Evolutionary conservation across 2,888 invertebrate genomes (phyloP), one percentile per base, ranked within the genome.

Genomic region (Hemaris fuciformis): DNA sequence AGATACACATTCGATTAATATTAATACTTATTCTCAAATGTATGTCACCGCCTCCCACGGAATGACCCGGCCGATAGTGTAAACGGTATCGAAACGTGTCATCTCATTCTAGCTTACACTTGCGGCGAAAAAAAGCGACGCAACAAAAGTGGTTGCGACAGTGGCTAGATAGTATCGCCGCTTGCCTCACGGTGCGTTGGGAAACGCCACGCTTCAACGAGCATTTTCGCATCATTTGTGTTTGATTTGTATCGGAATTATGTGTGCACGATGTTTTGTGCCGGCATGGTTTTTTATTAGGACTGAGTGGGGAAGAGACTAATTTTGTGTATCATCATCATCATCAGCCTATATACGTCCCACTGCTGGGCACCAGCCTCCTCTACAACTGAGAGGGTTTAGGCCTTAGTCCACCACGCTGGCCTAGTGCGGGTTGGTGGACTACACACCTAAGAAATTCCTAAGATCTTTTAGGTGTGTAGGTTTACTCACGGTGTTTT

Each of bases 141-240:
- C 31, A 53, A 48, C 48, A 53, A 20, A 45, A 23, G 22, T 23
- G 22, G 23, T 53, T 53, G 53, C 53, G 53, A 27, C 53, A 53
- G 13, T n/a, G 38, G 27, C 18, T 53, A 53, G 53, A 53, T 53
- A 53, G 18, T 27, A 53, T 53, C 53, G 27, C 53, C 53, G 27
- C 53, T 53, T 53, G 53, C 53, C 53, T 53, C 53, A 53, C 48
- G n/a, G n/a, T n/a, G 15, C 48, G 48, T 48, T 48, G 48, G 25
- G 48, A 48, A 15, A 48, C 15, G 48, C 48, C n/a, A 27, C 25
- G 48, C 25, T 31, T 31, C 15, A 18, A 27, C 10, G 53, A 27
- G 31, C 31, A 27, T 53, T 53, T 53, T 53, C 53, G 53, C 53
- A 53, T 53, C 53, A 53, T 53, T 53, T 53, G 53, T 31, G 48